Percentiles rank a stretch among this genome's conserved stretches.
phyloP scores from a whole-genome alignment of 2,113 vertebrate genomes.

The Lathamus discolor region DNA sequence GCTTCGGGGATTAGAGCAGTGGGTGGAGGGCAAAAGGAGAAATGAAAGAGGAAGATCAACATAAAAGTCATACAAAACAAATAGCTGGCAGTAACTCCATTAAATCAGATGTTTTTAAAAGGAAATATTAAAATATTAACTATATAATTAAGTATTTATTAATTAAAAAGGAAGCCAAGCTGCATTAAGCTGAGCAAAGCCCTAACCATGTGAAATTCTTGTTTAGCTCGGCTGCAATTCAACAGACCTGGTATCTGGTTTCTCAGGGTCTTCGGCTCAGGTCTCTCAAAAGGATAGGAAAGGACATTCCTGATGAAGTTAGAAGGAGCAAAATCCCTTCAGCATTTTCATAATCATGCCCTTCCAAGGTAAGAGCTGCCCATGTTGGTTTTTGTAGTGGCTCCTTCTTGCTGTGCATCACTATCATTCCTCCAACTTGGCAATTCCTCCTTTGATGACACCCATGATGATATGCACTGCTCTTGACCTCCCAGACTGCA shows the following conservation, averaged over 20 bases:
- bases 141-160: conserved; percentile 62
- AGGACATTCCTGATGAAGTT: not conserved
- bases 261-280: not conserved
- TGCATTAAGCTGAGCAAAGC: not conserved
- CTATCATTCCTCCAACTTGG: not conserved
- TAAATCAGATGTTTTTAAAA: conserved; percentile 40
- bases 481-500: fast-evolving
- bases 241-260: not conserved
- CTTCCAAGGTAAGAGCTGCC: not conserved
- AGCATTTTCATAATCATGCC: not conserved
- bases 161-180: conserved; percentile 51
- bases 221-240: not conserved
- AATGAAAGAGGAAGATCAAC: conserved; percentile 42
- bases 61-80: conserved; percentile 58
- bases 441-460: not conserved
- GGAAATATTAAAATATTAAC: conserved; percentile 66
- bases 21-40: not conserved
- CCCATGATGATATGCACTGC: fast-evolving
- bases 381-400: fast-evolving
- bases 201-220: not conserved
- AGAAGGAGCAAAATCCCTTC: not conserved
- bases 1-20: not conserved
- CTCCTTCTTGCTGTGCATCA: not conserved
- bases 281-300: fast-evolving
- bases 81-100: conserved; percentile 46